phyloP scores from a whole-genome alignment of 2,797 vertebrate species.

The Cyclura pinguis region DNA sequence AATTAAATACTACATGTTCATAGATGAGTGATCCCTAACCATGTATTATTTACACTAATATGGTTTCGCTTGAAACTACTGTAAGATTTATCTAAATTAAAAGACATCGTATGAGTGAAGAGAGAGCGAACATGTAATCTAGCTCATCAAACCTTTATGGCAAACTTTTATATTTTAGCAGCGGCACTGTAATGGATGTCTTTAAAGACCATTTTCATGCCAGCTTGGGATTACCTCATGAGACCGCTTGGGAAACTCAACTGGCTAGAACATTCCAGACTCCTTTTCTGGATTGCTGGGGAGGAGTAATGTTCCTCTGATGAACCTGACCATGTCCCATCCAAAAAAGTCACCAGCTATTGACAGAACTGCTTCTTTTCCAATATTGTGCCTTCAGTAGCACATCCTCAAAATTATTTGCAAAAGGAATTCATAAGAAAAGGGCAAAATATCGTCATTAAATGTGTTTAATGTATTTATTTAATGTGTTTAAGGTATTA shows the following conservation, averaged over 20 bases:
- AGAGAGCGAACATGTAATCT: slow-evolving; percentile 79
- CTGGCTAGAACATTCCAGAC: fast-evolving
- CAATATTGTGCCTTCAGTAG: background rate
- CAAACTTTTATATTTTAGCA: slow-evolving; percentile 63
- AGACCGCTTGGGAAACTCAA: fast-evolving
- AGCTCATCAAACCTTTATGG: slow-evolving; percentile 75
- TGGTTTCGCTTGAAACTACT: slow-evolving; percentile 66
- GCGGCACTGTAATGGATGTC: slow-evolving; percentile 38
- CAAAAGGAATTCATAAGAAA: background rate
- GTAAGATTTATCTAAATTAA: slow-evolving; percentile 79
- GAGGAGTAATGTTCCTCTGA: background rate
- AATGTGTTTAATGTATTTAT: background rate
- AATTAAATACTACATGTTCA: slow-evolving; percentile 77
- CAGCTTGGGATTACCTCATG: background rate
- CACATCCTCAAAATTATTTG: background rate
- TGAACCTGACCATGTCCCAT: background rate
- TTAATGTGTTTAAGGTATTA: background rate
- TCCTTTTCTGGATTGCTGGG: fast-evolving
- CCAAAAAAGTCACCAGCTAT: background rate
- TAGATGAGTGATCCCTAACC: slow-evolving; percentile 75
- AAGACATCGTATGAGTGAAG: slow-evolving; percentile 75
- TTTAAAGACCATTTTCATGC: slow-evolving; percentile 29
- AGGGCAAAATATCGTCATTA: background rate
- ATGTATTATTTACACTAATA: slow-evolving; percentile 79
- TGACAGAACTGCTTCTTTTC: background rate